These are phyloP conservation scores for Salvelinus alpinus DNA, from an alignment of 2,113 vertebrate genomes.

Conservation along the genomic window DNA sequence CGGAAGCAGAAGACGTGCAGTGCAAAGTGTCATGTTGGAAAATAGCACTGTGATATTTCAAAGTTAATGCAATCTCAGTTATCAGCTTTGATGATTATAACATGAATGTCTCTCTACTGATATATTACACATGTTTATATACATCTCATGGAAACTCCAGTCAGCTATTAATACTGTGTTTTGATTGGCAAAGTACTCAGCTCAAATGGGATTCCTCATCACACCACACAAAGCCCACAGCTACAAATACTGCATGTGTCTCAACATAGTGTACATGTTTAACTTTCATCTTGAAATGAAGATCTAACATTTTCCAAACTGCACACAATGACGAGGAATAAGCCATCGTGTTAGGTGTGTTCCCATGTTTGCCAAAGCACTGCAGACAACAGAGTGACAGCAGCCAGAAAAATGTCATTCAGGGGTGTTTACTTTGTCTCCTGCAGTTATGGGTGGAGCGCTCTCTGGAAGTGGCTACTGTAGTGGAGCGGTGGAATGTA, in stretches of 20 bases:
- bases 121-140: slow-evolving; percentile 49
- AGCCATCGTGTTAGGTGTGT: slow-evolving; percentile 20
- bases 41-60: slow-evolving; percentile 44
- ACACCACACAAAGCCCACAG: slow-evolving; percentile 47
- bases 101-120: slow-evolving; percentile 49
- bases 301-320: slow-evolving; percentile 53
- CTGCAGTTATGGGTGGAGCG: not conserved
- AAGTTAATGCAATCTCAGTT: slow-evolving; percentile 67
- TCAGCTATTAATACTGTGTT: slow-evolving; percentile 65
- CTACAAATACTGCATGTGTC: slow-evolving; percentile 44
- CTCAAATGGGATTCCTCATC: slow-evolving; percentile 31
- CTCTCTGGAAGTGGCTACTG: not conserved
- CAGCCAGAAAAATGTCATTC: slow-evolving; percentile 23
- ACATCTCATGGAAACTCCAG: slow-evolving; percentile 45
- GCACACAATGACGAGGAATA: slow-evolving; percentile 48
- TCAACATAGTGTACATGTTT: slow-evolving; percentile 31
- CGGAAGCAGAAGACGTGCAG: slow-evolving; percentile 48
- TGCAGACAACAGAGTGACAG: not conserved
- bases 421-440: slow-evolving; percentile 18
- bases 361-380: not conserved
- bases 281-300: not conserved
- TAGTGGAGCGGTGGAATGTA: slow-evolving; percentile 8
- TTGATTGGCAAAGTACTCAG: slow-evolving; percentile 61
- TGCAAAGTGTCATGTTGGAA: slow-evolving; percentile 49
- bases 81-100: slow-evolving; percentile 56